Evolutionary conservation across 1,140 invertebrate species (phyloP), one percentile per base, ranked within the genome.

Genomic region (Cotesia typhae): DNA sequence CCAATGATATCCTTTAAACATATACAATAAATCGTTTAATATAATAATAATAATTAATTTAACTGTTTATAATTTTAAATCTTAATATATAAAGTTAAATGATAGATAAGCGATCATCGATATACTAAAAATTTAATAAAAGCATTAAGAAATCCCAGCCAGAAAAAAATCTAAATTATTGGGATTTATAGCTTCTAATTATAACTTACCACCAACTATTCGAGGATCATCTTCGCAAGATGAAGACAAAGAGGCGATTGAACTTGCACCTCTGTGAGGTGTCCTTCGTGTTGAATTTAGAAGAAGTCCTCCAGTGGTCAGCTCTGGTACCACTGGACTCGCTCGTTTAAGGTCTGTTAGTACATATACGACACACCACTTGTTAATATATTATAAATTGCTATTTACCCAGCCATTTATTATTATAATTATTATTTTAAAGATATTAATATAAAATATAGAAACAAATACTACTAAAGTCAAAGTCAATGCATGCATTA

Each of bases 1-100:
- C 96, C 96, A 98, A 88, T 97, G 95, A 88, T 98, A 98, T 83
- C 93, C 94, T 91, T 84, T 83, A 87, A 88, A 35, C 81, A 20
- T 4, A 67, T 7, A 55, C 41, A 67, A 67, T 4, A 55, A 35
- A 12, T 28, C 17, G 12, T 28, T 36, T 67, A 17, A 17, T 17
- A 17, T 17, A 17, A 17, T 17, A 17, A 17, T 17, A 17, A 17
- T 17, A 17, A 17, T 17, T 17, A 17, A 17, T 17, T 17, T 17
- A 17, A 17, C 17, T 17, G n/a, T 17, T 17, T 17, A 17, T 17
- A 0, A 17, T 17, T 17, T 17, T 1, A 17, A 17, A 17, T 17
- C 17, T 17, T 17, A 17, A 17, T 17, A 17, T 14, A 36, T 41
- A 4, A 35, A 14, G 35, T 7, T 4, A 41, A 9, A 35, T 65